Base-by-base conservation (phyloP, 2,113 vertebrate species). In the Cervus canadensis region DNA sequence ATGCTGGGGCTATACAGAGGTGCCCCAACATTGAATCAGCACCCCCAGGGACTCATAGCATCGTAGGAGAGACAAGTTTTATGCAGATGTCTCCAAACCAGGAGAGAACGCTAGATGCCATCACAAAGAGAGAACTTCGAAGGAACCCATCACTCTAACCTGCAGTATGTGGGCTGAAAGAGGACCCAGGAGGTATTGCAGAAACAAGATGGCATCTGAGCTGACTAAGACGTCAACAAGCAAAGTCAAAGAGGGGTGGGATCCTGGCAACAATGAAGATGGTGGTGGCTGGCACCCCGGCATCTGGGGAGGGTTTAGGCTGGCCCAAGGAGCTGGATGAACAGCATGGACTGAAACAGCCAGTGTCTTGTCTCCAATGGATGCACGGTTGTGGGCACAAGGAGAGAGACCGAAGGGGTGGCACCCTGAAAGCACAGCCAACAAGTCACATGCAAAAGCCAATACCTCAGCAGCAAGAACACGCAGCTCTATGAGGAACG, bases 151-250 rank as follows among this genome's bases (percentile, higher is more conserved):
- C 25, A 3, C 5, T 33, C 56, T 12, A 14, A 26, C 45, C 83
- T 45, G 36, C 50, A 48, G 1, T 50, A 30, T 13, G 33, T 4
- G 59, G 33, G 14, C 64, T 28, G 28, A 78, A 17, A 28, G 82
- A 30, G 30, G 0, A 1, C 23, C 0, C 6, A 3, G 40, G 15
- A 43, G 60, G 54, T n/a, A 56, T 0, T 7, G 14, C 45, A 57
- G 50, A 33, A 45, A 36, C 48, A 26, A 56, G 45, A 40, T 15
- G 36, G 64, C n/a, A 4, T 12, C 36, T 0, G 15, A 56, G 45
- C 56, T 9, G 33, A 84, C 81, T 54, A 30, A 87, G 79, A 87
- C 30, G 0, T 40, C 74, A 40, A n/a, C 7, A 17, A 6, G 86
- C 85, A 33, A 76, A 43, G 71, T 7, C 2, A 3, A 28, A 60